phyloP scores from a whole-genome alignment of 2,797 vertebrate genomes.

The Schizopygopsis malacanthus region DNA sequence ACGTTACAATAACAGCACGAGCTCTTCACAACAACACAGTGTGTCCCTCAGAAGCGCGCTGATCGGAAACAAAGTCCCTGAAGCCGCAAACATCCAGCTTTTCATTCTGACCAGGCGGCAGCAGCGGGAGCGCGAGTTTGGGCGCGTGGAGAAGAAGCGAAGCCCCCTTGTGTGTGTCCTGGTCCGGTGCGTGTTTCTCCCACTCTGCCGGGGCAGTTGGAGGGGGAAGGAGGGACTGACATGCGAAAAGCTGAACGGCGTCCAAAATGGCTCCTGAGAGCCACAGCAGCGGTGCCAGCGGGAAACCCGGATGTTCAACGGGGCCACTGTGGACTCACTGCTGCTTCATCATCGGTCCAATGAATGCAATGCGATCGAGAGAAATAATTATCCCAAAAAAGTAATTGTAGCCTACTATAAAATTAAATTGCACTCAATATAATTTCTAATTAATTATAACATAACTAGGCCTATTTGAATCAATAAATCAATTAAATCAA shows the following conservation, averaged over 20 bases:
- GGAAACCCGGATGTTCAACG: slow-evolving; percentile 92
- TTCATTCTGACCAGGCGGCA: slow-evolving; percentile 8
- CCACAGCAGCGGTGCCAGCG: slow-evolving; percentile 79
- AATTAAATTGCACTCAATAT: neutral
- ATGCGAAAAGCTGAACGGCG: slow-evolving; percentile 83
- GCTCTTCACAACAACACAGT: slow-evolving; percentile 60
- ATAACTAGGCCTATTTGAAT: neutral
- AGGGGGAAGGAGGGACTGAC: slow-evolving; percentile 74
- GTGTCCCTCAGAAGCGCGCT: neutral
- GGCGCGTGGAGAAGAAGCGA: slow-evolving; percentile 2
- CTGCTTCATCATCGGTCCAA: neutral
- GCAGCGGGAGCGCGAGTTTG: neutral
- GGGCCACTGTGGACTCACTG: slow-evolving; percentile 1
- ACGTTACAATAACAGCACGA: slow-evolving; percentile 61
- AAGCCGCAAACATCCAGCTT: neutral
- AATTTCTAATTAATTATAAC: neutral
- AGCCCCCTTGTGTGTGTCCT: neutral
- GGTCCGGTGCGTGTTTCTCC: neutral
- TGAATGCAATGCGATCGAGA: neutral
- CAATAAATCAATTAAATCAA: neutral
- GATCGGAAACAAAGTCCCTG: slow-evolving; percentile 6
- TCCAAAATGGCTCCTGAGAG: slow-evolving; percentile 95
- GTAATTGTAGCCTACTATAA: neutral
- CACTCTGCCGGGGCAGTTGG: slow-evolving; percentile 67
- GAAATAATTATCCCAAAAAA: neutral